Evolutionary conservation across 2,888 invertebrate species (phyloP).

Genomic region (Drosophila helvetica): DNA sequence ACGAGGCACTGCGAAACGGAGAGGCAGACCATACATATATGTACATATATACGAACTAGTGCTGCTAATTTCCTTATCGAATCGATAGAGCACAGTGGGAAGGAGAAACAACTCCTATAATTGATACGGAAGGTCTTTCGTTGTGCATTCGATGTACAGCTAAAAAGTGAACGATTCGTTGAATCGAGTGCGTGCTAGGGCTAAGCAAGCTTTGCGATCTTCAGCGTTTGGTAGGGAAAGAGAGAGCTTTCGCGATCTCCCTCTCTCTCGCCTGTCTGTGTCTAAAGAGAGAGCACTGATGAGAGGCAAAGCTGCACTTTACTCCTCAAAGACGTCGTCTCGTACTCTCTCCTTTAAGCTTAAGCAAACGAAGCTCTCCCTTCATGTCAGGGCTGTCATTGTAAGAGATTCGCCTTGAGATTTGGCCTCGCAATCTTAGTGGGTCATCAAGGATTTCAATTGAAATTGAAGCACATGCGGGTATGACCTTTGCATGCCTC

Average conservation of each 20-base stretch:
- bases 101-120: background rate
- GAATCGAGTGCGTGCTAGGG: too few relatives aligned
- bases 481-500: conserved; percentile 35
- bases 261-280: too few relatives aligned
- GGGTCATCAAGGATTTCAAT: conserved; percentile 33
- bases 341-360: background rate
- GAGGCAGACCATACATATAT: too few relatives aligned
- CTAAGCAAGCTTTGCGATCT: too few relatives aligned
- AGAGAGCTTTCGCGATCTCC: too few relatives aligned
- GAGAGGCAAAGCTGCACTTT: too few relatives aligned
- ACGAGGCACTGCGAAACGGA: background rate
- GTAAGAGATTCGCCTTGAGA: background rate
- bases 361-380: background rate
- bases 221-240: too few relatives aligned
- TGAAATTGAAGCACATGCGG: background rate
- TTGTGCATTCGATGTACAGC: too few relatives aligned
- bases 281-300: too few relatives aligned
- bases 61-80: background rate
- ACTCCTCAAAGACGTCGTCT: too few relatives aligned
- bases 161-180: too few relatives aligned
- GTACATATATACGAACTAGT: too few relatives aligned
- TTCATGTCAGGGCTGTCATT: background rate
- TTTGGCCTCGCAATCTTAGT: conserved; percentile 29
- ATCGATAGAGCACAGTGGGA: background rate
- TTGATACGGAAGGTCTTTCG: background rate